Evolutionary conservation across 2,888 invertebrate species (phyloP).

Genomic region (Yponomeuta cagnagella): DNA sequence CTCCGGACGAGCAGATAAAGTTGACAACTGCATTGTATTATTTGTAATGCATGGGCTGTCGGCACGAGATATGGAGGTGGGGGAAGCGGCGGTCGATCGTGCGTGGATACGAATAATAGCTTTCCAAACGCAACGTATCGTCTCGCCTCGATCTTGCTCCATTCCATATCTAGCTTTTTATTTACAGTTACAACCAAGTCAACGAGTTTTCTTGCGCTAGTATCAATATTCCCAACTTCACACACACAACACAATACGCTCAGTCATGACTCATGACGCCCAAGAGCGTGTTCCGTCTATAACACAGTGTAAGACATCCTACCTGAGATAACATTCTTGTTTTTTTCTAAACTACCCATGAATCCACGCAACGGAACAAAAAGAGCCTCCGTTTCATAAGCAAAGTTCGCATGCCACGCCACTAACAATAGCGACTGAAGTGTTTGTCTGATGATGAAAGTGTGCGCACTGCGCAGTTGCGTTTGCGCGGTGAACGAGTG

Average conservation of each 20-base stretch:
- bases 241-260: too few relatives aligned
- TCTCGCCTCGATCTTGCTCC: conserved; percentile 3
- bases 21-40: conserved; percentile 9
- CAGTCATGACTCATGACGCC: not conserved
- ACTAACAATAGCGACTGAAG: not conserved
- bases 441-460: conserved; percentile 7
- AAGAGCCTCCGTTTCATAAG: not conserved
- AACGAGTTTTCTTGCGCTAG: too few relatives aligned
- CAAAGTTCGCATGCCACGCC: not conserved
- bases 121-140: conserved; percentile 30
- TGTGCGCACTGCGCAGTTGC: not conserved
- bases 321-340: not conserved
- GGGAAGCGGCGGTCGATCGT: conserved; percentile 26
- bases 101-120: conserved; percentile 30
- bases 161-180: too few relatives aligned
- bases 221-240: too few relatives aligned
- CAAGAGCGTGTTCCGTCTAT: not conserved
- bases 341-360: not conserved
- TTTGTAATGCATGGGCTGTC: not conserved
- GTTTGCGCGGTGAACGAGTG: not conserved
- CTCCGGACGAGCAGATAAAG: conserved; percentile 5
- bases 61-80: conserved; percentile 7
- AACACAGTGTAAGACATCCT: not conserved
- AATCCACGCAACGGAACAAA: not conserved
- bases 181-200: too few relatives aligned